These are phyloP conservation scores for Notodonta dromedarius DNA, from an alignment of 2,888 invertebrate genomes.

Conservation along the genomic window DNA sequence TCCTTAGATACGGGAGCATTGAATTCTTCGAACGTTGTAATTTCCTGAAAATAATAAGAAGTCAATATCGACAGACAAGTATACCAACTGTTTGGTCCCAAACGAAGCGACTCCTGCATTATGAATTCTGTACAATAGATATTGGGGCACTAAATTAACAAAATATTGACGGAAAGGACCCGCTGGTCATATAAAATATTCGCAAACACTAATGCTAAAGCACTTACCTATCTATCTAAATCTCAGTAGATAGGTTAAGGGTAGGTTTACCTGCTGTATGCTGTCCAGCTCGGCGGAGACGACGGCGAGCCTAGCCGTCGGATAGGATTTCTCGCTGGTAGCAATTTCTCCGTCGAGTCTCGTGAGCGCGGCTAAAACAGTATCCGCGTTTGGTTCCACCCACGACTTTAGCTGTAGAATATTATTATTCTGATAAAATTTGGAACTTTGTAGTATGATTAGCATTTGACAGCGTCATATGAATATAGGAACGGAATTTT, in stretches of 20 bases:
- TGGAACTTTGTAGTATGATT: background rate
- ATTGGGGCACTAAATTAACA: too few species aligned
- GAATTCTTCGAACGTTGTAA: conserved; percentile 64
- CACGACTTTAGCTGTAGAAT: conserved; percentile 35
- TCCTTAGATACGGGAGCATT: conserved; percentile 52
- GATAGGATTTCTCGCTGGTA: conserved; percentile 60
- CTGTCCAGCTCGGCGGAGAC: conserved; percentile 68
- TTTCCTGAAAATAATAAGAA: conserved; percentile 56
- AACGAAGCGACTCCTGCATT: too few species aligned
- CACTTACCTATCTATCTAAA: too few species aligned
- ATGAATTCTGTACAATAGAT: too few species aligned
- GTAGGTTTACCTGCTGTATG: conserved; percentile 60
- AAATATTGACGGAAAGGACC: too few species aligned
- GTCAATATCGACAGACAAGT: too few species aligned
- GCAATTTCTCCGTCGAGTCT: conserved; percentile 69
- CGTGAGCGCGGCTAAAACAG: conserved; percentile 65
- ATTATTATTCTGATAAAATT: conserved; percentile 5
- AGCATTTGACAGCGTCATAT: too few species aligned
- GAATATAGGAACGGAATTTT: too few species aligned
- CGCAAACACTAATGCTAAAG: too few species aligned
- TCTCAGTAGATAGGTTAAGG: too few species aligned
- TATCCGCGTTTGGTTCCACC: conserved; percentile 57
- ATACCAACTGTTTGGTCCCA: too few species aligned
- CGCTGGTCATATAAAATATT: too few species aligned
- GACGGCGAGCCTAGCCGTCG: conserved; percentile 67